phyloP scores from a whole-genome alignment of 23 tunicate genomes.

The Botrylloides violaceus region DNA sequence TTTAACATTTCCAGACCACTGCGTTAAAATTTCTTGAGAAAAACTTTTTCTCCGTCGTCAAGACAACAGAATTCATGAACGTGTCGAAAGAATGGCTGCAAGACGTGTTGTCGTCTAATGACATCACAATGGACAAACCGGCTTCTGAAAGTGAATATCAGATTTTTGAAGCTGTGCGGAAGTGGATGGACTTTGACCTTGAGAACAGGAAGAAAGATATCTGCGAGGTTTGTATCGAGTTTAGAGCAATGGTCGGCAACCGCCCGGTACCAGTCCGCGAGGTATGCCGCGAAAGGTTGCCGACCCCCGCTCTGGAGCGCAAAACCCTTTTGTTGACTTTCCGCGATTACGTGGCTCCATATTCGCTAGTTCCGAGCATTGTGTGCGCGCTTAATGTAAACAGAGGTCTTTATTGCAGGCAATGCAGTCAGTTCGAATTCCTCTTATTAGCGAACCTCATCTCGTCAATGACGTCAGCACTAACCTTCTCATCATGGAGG shows the following conservation, averaged over 20 bases:
- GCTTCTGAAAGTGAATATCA: constrained; percentile 62
- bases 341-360: no score
- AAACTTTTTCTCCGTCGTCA: constrained; percentile 37
- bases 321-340: no score
- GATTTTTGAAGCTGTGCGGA: constrained; percentile 47
- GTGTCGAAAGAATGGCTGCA: constrained; percentile 37
- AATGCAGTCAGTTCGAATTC: constrained; percentile 64
- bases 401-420: constrained; percentile 34
- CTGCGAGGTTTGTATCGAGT: constrained; percentile 31
- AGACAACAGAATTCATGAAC: constrained; percentile 42
- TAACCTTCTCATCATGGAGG: constrained; percentile 51
- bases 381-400: no score
- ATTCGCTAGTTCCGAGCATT: no score
- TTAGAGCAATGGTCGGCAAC: neutral
- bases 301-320: no score
- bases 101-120: constrained; percentile 36
- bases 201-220: constrained; percentile 54
- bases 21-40: constrained; percentile 24
- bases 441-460: constrained; percentile 35
- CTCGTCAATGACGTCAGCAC: constrained; percentile 63
- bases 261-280: no score
- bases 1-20: constrained; percentile 11
- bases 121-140: constrained; percentile 49
- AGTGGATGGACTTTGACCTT: constrained; percentile 62
- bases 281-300: no score